phyloP scores from a whole-genome alignment of 2,113 vertebrate genomes.

The Perca flavescens region DNA sequence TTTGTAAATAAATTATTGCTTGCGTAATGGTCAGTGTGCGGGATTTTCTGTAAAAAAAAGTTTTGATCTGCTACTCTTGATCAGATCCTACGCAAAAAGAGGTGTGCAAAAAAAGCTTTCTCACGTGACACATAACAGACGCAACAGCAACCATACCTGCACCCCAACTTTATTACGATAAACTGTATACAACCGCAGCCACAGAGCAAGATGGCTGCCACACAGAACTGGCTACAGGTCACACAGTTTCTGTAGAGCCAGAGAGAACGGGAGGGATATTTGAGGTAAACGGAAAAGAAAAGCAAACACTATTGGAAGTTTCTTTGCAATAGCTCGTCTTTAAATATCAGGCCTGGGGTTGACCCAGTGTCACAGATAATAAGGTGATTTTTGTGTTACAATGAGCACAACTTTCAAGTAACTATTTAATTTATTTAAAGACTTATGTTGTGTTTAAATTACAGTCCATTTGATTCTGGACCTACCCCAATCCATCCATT shows the following conservation, averaged over 20 bases:
- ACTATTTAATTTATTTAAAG: neutral
- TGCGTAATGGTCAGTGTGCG: no score
- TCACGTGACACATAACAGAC: neutral
- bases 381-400: neutral
- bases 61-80: no score
- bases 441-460: neutral
- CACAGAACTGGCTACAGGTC: conserved; percentile 13
- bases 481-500: neutral
- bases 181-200: conserved; percentile 33
- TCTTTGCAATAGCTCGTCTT: neutral
- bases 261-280: neutral
- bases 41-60: no score
- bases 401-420: neutral
- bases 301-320: conserved; percentile 11
- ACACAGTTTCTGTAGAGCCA: conserved; percentile 22
- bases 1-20: no score
- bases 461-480: neutral
- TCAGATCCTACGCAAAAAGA: no score
- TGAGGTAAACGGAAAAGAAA: conserved; percentile 34
- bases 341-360: conserved; percentile 23
- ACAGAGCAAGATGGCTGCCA: conserved; percentile 31
- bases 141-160: neutral
- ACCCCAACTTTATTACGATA: conserved; percentile 63
- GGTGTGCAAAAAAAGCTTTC: no score
- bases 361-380: neutral